phyloP scores from a whole-genome alignment of 2,113 vertebrate genomes.

The Ariopsis seemanni region DNA sequence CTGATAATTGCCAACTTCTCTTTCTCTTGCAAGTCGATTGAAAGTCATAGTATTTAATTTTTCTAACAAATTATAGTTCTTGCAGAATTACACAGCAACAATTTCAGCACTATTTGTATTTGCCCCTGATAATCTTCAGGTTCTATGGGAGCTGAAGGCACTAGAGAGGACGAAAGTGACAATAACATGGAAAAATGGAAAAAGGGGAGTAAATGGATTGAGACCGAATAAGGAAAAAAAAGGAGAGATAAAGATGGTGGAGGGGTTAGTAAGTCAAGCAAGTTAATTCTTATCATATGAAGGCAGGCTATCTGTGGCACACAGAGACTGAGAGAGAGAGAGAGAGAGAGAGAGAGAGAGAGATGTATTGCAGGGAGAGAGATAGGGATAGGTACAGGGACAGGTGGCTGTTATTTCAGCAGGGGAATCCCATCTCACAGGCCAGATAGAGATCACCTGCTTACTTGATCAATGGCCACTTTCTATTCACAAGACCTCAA shows the following conservation, averaged over 20 bases:
- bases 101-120: slow-evolving; percentile 1
- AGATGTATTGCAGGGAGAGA: slow-evolving; percentile 51
- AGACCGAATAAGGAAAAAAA: slow-evolving; percentile 34
- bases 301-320: slow-evolving; percentile 57
- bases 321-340: slow-evolving; percentile 48
- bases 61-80: slow-evolving; percentile 9
- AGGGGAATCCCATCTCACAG: slow-evolving; percentile 59
- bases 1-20: slow-evolving; percentile 8
- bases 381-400: slow-evolving; percentile 48
- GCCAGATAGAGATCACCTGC: slow-evolving; percentile 63
- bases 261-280: slow-evolving; percentile 22
- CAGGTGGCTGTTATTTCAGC: slow-evolving; percentile 56
- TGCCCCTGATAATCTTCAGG: background rate
- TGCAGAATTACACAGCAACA: slow-evolving; percentile 5
- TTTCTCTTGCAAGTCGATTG: background rate
- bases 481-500: slow-evolving; percentile 48
- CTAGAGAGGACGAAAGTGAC: background rate
- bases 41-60: slow-evolving; percentile 5
- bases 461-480: slow-evolving; percentile 49
- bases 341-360: slow-evolving; percentile 37
- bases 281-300: slow-evolving; percentile 50
- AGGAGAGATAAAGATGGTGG: slow-evolving; percentile 7
- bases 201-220: slow-evolving; percentile 3
- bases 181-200: background rate
- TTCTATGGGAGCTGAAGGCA: background rate